These are phyloP conservation scores for Pelosia muscerda DNA, from an alignment of 2,888 invertebrate genomes.

Conservation along the genomic window DNA sequence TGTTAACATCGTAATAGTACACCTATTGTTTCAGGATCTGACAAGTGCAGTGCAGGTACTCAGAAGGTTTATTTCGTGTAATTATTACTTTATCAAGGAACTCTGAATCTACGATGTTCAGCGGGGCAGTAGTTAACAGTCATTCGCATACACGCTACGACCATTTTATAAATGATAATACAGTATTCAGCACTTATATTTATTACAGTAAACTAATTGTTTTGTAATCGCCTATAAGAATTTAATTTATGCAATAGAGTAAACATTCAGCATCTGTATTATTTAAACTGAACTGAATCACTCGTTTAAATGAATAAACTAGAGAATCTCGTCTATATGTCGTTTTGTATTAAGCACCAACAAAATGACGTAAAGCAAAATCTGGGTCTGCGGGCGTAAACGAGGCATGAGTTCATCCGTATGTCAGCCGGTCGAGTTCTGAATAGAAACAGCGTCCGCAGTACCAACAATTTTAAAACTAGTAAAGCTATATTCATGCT, in stretches of 20 bases:
- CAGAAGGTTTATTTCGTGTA: neutral
- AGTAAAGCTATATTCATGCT: slow-evolving; percentile 58
- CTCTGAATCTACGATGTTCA: neutral
- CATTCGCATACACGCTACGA: neutral
- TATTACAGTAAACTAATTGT: neutral
- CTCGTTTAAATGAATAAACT: neutral
- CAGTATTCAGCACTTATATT: neutral
- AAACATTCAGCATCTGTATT: neutral
- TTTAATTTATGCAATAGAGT: neutral
- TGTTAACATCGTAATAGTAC: neutral
- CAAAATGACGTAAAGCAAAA: slow-evolving; percentile 53
- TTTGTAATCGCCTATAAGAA: no score
- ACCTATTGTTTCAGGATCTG: neutral
- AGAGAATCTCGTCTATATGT: slow-evolving; percentile 8
- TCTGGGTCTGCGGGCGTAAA: slow-evolving; percentile 46
- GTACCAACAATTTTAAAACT: slow-evolving; percentile 59
- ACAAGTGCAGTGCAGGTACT: neutral
- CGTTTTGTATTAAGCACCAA: slow-evolving; percentile 28
- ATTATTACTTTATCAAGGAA: neutral
- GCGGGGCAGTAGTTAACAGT: neutral
- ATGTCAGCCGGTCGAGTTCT: slow-evolving; percentile 56
- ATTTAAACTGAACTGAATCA: neutral
- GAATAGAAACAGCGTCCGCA: slow-evolving; percentile 53
- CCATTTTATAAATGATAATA: neutral
- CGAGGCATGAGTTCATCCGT: slow-evolving; percentile 49